These are phyloP conservation scores for Anableps anableps DNA, from an alignment of 2,797 vertebrate species.

Conservation along the genomic window DNA sequence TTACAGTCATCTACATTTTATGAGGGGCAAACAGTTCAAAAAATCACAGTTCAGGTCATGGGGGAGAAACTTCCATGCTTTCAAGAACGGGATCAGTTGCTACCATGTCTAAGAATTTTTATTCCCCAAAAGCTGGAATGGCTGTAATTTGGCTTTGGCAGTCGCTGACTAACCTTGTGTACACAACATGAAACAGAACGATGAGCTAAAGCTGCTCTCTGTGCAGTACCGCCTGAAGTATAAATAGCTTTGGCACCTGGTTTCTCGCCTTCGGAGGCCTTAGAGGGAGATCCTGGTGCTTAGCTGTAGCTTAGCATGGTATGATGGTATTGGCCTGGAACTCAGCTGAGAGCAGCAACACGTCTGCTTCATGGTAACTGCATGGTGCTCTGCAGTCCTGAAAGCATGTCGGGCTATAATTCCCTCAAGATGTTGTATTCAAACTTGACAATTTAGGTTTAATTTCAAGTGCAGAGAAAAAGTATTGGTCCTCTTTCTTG, in stretches of 20 bases:
- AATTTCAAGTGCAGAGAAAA: background rate
- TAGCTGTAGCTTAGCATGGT: constrained; percentile 70
- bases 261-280: constrained; percentile 62
- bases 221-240: constrained; percentile 57
- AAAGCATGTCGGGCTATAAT: background rate
- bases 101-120: constrained; percentile 54
- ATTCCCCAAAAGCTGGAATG: constrained; percentile 38
- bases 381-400: constrained; percentile 22
- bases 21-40: constrained; percentile 4
- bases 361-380: constrained; percentile 43
- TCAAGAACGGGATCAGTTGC: constrained; percentile 42
- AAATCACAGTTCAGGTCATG: constrained; percentile 11
- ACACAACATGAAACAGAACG: constrained; percentile 59
- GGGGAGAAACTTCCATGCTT: constrained; percentile 23
- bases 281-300: constrained; percentile 66
- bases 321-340: constrained; percentile 65
- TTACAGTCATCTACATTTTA: background rate
- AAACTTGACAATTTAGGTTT: background rate
- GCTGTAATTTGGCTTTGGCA: constrained; percentile 47
- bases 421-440: background rate
- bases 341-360: constrained; percentile 60
- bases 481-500: background rate
- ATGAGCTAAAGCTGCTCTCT: constrained; percentile 55
- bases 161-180: constrained; percentile 61
- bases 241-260: constrained; percentile 75